These are phyloP conservation scores for Enteromius thamalakanensis DNA, from an alignment of 2,797 vertebrate genomes.

Conservation along the genomic window DNA sequence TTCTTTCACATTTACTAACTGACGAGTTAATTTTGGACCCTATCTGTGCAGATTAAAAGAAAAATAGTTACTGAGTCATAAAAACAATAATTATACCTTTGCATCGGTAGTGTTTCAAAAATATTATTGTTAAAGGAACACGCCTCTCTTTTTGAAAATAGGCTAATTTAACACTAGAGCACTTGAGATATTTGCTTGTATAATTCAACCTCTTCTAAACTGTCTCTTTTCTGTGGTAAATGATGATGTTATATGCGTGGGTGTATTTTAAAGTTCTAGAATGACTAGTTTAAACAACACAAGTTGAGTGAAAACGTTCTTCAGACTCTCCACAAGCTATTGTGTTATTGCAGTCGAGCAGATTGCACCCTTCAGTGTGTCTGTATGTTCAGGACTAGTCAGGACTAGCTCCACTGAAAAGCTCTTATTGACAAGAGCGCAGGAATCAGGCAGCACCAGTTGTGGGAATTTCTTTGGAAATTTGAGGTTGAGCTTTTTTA, in stretches of 20 bases:
- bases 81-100: background rate
- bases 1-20: background rate
- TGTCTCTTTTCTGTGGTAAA: background rate
- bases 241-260: background rate
- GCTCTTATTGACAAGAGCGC: constrained; percentile 13
- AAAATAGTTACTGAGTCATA: background rate
- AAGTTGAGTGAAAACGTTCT: background rate
- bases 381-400: constrained; percentile 4
- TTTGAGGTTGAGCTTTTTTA: background rate
- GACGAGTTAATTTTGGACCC: background rate
- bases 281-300: constrained; percentile 16
- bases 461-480: constrained; percentile 12
- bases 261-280: background rate
- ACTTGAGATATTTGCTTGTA: background rate
- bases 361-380: background rate
- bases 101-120: background rate
- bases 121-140: background rate
- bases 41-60: background rate
- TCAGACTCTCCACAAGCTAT: background rate
- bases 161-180: background rate
- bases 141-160: no score
- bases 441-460: constrained; percentile 19
- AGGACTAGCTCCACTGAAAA: constrained; percentile 3
- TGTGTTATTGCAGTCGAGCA: background rate
- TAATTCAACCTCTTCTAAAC: background rate